These are phyloP conservation scores for Chloroclystis v-ata DNA, from an alignment of 2,888 invertebrate genomes.

Conservation along the genomic window DNA sequence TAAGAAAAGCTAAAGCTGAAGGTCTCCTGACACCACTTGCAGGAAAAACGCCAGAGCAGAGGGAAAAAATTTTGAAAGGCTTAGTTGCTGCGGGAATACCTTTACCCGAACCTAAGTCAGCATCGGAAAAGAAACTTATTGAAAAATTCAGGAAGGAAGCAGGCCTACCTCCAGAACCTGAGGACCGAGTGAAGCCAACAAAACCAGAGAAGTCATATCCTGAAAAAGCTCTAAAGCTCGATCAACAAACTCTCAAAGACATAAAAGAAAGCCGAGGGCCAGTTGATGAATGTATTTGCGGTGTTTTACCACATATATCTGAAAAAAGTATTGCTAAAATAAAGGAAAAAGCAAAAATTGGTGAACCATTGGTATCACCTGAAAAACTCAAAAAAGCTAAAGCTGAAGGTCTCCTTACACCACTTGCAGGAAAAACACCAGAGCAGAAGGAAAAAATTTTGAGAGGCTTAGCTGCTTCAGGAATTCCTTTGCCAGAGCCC, in stretches of 20 bases:
- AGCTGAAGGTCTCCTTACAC: neutral
- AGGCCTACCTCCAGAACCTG: conserved; percentile 33
- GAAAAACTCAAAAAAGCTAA: neutral
- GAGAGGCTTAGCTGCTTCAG: neutral
- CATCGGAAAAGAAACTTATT: conserved; percentile 43
- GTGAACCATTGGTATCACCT: conserved; percentile 20
- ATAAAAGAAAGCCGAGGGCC: conserved; percentile 35
- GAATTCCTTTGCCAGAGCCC: neutral
- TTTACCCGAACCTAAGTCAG: conserved; percentile 43
- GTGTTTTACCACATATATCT: conserved; percentile 25
- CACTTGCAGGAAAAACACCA: neutral
- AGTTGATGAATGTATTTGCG: conserved; percentile 36
- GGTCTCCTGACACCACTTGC: conserved; percentile 42
- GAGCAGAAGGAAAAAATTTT: neutral
- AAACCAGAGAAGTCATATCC: too few relatives aligned
- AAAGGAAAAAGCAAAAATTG: conserved; percentile 33
- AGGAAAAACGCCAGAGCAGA: conserved; percentile 39
- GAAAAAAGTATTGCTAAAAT: conserved; percentile 29
- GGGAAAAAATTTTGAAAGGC: conserved; percentile 44
- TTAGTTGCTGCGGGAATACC: conserved; percentile 42
- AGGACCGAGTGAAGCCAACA: neutral
- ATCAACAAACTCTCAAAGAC: conserved; percentile 26
- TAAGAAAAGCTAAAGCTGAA: conserved; percentile 35
- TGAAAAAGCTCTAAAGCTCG: conserved; percentile 20
- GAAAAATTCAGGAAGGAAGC: conserved; percentile 39